A percentile compares a stretch with the other conserved stretches of the same genome.
These are phyloP conservation scores for Drosophila vallismaia DNA, from an alignment of 2,888 invertebrate species.

Conservation along the genomic window DNA sequence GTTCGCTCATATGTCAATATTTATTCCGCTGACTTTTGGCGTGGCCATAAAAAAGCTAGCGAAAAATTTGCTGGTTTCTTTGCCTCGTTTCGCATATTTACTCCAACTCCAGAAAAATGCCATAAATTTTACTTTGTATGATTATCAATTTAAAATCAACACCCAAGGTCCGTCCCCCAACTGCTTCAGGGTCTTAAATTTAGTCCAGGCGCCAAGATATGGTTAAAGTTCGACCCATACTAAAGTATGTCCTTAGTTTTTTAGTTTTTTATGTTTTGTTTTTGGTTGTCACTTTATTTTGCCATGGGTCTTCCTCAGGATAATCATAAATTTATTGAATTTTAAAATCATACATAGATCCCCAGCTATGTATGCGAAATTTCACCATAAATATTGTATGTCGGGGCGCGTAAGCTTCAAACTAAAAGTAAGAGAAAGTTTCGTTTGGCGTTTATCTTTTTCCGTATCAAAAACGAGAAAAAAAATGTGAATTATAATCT, in stretches of 20 bases:
- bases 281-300: slow-evolving; percentile 38
- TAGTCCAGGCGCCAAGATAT: slow-evolving; percentile 5
- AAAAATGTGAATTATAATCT: not conserved
- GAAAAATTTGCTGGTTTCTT: slow-evolving; percentile 33
- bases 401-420: slow-evolving; percentile 3
- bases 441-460: not conserved
- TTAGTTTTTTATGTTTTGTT: slow-evolving; percentile 17
- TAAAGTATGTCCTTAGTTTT: slow-evolving; percentile 16
- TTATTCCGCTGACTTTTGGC: slow-evolving; percentile 58
- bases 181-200: not conserved
- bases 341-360: slow-evolving; percentile 56
- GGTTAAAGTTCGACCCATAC: slow-evolving; percentile 10
- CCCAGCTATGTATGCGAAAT: slow-evolving; percentile 37
- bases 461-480: not conserved
- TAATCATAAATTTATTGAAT: slow-evolving; percentile 82
- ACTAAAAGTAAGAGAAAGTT: slow-evolving; percentile 15
- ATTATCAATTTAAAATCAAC: slow-evolving; percentile 73
- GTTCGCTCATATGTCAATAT: slow-evolving; percentile 58
- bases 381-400: slow-evolving; percentile 56
- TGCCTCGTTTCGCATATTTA: slow-evolving; percentile 27
- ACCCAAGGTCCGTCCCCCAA: slow-evolving; percentile 28
- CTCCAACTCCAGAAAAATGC: slow-evolving; percentile 31
- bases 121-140: slow-evolving; percentile 75
- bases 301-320: slow-evolving; percentile 41
- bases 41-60: slow-evolving; percentile 57